Evolutionary conservation across 2,888 invertebrate genomes (phyloP), one percentile per base, ranked within the genome.

Genomic region (Sinhomidia bicolor): DNA sequence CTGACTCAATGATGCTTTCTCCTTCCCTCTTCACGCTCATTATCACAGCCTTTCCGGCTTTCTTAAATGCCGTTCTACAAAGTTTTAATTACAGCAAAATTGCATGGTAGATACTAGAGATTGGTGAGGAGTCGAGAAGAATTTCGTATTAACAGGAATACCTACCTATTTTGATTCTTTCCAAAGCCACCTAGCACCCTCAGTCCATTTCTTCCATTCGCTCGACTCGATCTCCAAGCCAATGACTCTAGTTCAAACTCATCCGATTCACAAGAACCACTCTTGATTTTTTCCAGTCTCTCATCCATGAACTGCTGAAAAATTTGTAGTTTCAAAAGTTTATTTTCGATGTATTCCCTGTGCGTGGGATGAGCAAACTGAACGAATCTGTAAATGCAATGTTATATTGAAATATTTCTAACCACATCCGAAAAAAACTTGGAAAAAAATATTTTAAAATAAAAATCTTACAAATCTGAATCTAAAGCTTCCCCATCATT

Each of bases 241-340:
- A 92, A 96, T 87, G 96, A 96, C 94, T 99, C 99, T 93, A 96
- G 95, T 94, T 99, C 99, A 94, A 99, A 99, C 93, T 99, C 98
- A 93, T 99, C 99, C 47, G 97, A 97, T 93, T 98, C 98, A 0
- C 98, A 98, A 88, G 96, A 95, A 0, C 99, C 99, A n/a, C 96
- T 96, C 93, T 98, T 99, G 90, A 99, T 95, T 95, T 98, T 96
- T 92, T 97, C 97, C 92, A 99, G 94, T 92, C 99, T 95, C 94
- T 98, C 99, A 93, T 99, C 98, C 93, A 99, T 97, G 93, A 99
- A 98, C 97, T 98, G 94, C 93, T 97, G 97, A 94, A 99, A 99
- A 93, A 98, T 98, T 94, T 99, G 99, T 81, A 98, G 95, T 92
- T 98, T 96, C 92, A 98, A 94, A 96, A 99, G 97, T 94, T 98